A percentile compares a stretch with the other conserved stretches of the same genome.
Evolutionary conservation across 2,113 vertebrate species (phyloP).

Genomic region (Syrrhaptes paradoxus): DNA sequence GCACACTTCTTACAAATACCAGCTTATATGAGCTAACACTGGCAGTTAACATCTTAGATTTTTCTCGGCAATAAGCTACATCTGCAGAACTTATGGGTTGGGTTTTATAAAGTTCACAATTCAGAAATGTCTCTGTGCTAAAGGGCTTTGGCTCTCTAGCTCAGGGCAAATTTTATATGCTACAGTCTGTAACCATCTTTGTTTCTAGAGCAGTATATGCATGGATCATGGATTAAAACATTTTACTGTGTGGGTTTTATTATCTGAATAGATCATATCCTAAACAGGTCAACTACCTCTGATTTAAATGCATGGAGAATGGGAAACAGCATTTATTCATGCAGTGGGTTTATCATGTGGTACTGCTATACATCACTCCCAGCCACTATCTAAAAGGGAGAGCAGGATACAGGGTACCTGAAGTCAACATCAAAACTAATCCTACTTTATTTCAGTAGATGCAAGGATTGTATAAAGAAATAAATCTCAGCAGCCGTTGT

Average conservation of each 20-base stretch:
- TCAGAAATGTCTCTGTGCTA: constrained; percentile 54
- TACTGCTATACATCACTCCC: background rate
- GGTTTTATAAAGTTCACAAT: constrained; percentile 60
- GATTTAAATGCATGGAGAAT: constrained; percentile 52
- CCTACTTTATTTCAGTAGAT: background rate
- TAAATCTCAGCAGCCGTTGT: background rate
- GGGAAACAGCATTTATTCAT: constrained; percentile 38
- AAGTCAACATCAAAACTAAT: background rate
- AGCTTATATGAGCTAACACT: constrained; percentile 46
- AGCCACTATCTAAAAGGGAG: background rate
- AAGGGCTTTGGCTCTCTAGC: constrained; percentile 45
- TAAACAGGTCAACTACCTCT: constrained; percentile 65
- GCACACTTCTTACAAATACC: constrained; percentile 33
- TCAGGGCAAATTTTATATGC: constrained; percentile 62
- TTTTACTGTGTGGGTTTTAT: constrained; percentile 66
- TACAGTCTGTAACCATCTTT: constrained; percentile 61
- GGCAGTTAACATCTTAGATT: constrained; percentile 48
- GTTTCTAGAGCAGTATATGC: constrained; percentile 49
- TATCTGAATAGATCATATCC: constrained; percentile 65
- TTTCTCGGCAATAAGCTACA: constrained; percentile 55
- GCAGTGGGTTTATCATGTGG: background rate
- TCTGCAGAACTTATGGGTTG: constrained; percentile 61
- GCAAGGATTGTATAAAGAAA: background rate
- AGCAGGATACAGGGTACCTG: background rate
- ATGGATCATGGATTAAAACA: constrained; percentile 56